Conservation (phyloP, 2,113 vertebrate genomes). For the Hiodon alosoides region DNA sequence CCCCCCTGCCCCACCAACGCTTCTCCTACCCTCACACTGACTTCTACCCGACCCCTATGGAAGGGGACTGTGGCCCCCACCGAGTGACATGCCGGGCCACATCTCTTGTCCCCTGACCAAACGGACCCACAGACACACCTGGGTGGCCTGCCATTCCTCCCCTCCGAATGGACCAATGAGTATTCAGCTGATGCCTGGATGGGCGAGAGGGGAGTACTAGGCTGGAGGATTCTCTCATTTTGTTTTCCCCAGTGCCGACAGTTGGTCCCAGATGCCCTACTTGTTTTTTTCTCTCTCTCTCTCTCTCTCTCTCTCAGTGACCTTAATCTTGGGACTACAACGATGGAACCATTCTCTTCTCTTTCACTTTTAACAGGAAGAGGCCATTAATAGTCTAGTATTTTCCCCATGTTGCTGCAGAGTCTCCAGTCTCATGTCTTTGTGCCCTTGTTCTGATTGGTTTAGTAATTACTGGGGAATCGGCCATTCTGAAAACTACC, state of each 20-base stretch:
- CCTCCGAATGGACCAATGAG: neutral
- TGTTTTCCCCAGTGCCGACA: neutral
- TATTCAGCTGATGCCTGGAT: no score
- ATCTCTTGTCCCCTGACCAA: neutral
- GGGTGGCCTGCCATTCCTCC: neutral
- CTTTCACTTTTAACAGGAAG: neutral
- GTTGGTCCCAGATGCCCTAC: slow-evolving; percentile 5
- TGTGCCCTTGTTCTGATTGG: neutral
- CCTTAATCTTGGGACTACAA: slow-evolving; percentile 42
- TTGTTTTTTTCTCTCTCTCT: slow-evolving; percentile 31
- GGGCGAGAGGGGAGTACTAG: no score
- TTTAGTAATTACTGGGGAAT: neutral
- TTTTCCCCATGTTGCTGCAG: neutral
- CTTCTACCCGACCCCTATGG: neutral
- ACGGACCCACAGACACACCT: neutral
- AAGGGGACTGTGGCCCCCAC: neutral
- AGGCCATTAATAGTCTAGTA: neutral
- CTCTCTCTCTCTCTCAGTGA: slow-evolving; percentile 28
- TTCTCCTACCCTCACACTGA: neutral
- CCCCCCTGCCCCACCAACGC: neutral
- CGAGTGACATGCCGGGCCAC: neutral
- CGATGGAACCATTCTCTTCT: slow-evolving; percentile 1
- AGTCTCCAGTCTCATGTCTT: neutral
- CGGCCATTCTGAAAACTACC: no score
- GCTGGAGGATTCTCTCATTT: neutral